Conservation (phyloP, 2,888 invertebrate genomes). For the Chloromyia formosa region DNA sequence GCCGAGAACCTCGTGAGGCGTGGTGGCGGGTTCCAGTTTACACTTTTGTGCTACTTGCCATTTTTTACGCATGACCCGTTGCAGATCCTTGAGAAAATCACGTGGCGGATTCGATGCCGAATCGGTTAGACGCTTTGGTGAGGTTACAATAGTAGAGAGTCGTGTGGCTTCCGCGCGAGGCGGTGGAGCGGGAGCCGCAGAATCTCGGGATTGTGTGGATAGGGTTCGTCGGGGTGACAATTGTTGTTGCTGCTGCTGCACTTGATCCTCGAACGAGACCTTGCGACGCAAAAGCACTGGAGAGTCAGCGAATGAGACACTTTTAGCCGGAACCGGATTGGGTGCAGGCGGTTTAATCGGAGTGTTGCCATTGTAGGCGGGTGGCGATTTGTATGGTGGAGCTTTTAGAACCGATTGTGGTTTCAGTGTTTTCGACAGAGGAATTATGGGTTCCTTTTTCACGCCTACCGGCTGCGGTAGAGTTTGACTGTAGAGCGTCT, state of each 20-base stretch:
- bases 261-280: slow-evolving; percentile 62
- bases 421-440: slow-evolving; percentile 53
- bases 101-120: slow-evolving; percentile 78
- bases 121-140: slow-evolving; percentile 79
- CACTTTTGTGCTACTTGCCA: slow-evolving; percentile 95
- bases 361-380: slow-evolving; percentile 58
- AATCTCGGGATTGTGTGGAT: slow-evolving; percentile 54
- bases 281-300: slow-evolving; percentile 63
- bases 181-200: slow-evolving; percentile 72
- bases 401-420: slow-evolving; percentile 55
- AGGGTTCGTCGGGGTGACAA: slow-evolving; percentile 55
- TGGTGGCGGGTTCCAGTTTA: slow-evolving; percentile 85
- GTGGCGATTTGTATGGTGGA: slow-evolving; percentile 64
- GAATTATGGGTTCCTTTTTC: slow-evolving; percentile 49
- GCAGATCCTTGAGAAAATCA: slow-evolving; percentile 87
- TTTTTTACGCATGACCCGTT: slow-evolving; percentile 91
- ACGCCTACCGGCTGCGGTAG: slow-evolving; percentile 48
- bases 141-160: slow-evolving; percentile 75
- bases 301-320: slow-evolving; percentile 64
- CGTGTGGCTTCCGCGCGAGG: slow-evolving; percentile 79
- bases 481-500: slow-evolving; percentile 49
- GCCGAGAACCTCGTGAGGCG: slow-evolving; percentile 90
- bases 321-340: slow-evolving; percentile 54
- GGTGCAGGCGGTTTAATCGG: slow-evolving; percentile 29
- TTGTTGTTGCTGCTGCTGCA: slow-evolving; percentile 53